Evolutionary conservation across 2,888 invertebrate genomes (phyloP).

Genomic region (Aspidiotus destructor): DNA sequence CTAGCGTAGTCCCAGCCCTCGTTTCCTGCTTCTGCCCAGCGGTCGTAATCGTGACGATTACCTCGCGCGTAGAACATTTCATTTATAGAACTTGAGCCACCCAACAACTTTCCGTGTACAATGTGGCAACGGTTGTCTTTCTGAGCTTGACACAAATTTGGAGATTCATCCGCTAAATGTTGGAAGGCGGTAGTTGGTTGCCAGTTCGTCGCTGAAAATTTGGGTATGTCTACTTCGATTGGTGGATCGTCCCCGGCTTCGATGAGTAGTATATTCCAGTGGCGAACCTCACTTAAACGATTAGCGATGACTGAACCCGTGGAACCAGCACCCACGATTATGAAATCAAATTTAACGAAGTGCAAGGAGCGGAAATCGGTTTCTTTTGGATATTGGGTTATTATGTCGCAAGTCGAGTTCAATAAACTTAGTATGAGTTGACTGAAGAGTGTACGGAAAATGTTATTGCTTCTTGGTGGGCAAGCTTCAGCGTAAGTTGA

Average conservation of each 20-base stretch:
- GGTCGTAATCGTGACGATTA: constrained; percentile 54
- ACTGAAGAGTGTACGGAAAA: not conserved
- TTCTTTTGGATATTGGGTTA: not conserved
- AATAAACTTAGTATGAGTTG: constrained; percentile 10
- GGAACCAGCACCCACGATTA: no score
- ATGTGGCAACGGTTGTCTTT: not conserved
- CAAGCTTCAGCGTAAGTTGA: not conserved
- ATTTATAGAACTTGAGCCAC: constrained; percentile 19
- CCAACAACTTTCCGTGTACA: constrained; percentile 9
- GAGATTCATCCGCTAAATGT: not conserved
- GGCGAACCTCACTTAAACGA: no score
- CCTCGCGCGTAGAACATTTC: constrained; percentile 54
- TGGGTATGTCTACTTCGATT: constrained; percentile 44
- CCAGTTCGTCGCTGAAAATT: constrained; percentile 41
- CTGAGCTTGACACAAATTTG: not conserved
- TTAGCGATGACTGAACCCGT: no score
- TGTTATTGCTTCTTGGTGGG: not conserved
- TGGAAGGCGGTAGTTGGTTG: not conserved
- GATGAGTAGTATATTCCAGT: no score
- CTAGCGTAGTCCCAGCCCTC: constrained; percentile 51
- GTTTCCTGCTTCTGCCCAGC: constrained; percentile 54
- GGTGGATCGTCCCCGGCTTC: constrained; percentile 47
- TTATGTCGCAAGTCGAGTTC: constrained; percentile 5
- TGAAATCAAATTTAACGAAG: constrained; percentile 38
- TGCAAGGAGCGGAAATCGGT: not conserved